Percentiles rank a stretch among this genome's conserved stretches.
Conservation (phyloP, 2,113 vertebrate genomes). For the Conger conger region DNA sequence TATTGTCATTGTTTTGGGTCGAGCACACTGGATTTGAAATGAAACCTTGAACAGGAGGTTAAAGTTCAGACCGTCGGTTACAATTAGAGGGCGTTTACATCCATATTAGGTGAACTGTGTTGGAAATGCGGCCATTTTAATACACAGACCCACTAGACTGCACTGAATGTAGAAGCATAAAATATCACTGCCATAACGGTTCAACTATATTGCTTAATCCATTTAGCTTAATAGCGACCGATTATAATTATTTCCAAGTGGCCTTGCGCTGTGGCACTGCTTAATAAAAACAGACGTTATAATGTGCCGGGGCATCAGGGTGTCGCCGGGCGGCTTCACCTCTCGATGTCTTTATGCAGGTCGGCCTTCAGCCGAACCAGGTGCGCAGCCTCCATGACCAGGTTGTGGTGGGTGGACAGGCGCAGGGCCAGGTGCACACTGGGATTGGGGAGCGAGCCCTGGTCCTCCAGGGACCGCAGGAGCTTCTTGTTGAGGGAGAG, state of each 20-base stretch:
- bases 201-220: background rate
- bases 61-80: too few species aligned
- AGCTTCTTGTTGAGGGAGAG: constrained; percentile 69
- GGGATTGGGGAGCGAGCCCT: constrained; percentile 70
- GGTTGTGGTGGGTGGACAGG: constrained; percentile 74
- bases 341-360: constrained; percentile 66
- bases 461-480: constrained; percentile 62
- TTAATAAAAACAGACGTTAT: background rate
- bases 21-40: too few species aligned
- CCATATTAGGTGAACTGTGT: too few species aligned
- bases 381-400: constrained; percentile 65
- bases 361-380: constrained; percentile 66
- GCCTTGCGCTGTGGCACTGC: background rate
- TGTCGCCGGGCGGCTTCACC: constrained; percentile 58
- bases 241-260: background rate
- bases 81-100: too few species aligned
- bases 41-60: too few species aligned
- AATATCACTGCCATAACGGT: background rate
- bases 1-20: too few species aligned
- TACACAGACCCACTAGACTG: too few species aligned
- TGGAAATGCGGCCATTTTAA: too few species aligned
- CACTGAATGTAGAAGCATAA: too few species aligned
- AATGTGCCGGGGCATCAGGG: background rate
- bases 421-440: constrained; percentile 84
- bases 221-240: background rate